phyloP scores from a whole-genome alignment of 2,113 vertebrate species.

The Paratilapia polleni region DNA sequence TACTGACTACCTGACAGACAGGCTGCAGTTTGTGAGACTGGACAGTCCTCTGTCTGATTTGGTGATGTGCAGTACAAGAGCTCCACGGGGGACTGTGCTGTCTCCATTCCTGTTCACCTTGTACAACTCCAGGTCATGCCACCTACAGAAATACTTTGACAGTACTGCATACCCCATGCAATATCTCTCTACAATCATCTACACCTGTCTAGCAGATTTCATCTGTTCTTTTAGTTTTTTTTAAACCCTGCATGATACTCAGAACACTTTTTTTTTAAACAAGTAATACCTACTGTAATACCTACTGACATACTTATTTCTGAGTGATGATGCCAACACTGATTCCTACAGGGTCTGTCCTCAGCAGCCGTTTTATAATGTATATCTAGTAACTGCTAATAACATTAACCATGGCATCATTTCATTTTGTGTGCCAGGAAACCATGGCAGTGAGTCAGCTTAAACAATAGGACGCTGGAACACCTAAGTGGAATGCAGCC shows the following conservation, averaged over 20 bases:
- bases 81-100: background rate
- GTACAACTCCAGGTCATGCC: background rate
- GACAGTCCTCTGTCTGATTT: background rate
- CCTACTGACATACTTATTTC: no score
- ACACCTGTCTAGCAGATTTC: no score
- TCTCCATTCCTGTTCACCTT: background rate
- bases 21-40: background rate
- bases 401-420: background rate
- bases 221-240: no score
- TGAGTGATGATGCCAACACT: no score
- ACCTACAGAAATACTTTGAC: background rate
- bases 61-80: background rate
- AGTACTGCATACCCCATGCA: no score
- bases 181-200: no score
- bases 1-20: background rate
- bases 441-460: background rate
- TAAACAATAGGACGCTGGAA: background rate
- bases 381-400: background rate
- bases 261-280: no score
- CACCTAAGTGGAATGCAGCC: background rate
- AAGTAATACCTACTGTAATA: no score
- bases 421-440: background rate
- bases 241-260: no score
- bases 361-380: background rate
- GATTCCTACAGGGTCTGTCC: background rate